Evolutionary conservation across 2,113 vertebrate species (phyloP), one percentile per base, ranked within the genome.

Genomic region (Pelecanoides urinatrix): DNA sequence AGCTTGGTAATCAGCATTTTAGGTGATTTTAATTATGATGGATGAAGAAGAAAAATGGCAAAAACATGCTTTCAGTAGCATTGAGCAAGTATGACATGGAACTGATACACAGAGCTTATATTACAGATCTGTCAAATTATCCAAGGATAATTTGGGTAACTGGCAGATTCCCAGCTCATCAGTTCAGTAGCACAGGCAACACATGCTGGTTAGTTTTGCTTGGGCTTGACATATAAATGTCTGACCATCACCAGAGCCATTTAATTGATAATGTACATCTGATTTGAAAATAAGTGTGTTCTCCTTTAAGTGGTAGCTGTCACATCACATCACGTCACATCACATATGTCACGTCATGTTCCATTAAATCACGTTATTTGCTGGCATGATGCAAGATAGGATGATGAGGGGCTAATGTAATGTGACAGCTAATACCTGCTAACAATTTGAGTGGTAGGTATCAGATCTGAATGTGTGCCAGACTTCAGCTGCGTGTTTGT

Each of bases 301-400:
- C 86, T 93, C 91, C 92, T 96, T 97, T 97, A 97, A 97, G 76
- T 17, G 58, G 88, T 82, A 66, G 70, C 93, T 97, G 97, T 97
- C 96, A 96, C 93, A 96, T 96, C 90, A 42, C 76, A 94, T 97
- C 94, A 91, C 26, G 77, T 95, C 96, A 94, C 55, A 14, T 95
- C 94, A 75, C 95, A 89, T 92, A 89, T 97, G 97, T 97, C 95
- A 94, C 4, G 40, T 96, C 96, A 85, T 91, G 76, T 97, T 79
- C 86, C 93, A 96, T 97, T 97, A 97, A 91, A 82, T 97, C 97
- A 89, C 90, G 91, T 97, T 97, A 97, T 59, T 21, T 92, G 86
- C 92, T 96, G 93, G 96, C 93, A 76, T 96, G 90, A 94, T 95
- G 94, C 83, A 93, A 44, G 92, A 71, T 82, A 92, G 76, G 83